These are phyloP conservation scores for Drosophila carrolli DNA, from an alignment of 1,140 invertebrate genomes.

Conservation along the genomic window DNA sequence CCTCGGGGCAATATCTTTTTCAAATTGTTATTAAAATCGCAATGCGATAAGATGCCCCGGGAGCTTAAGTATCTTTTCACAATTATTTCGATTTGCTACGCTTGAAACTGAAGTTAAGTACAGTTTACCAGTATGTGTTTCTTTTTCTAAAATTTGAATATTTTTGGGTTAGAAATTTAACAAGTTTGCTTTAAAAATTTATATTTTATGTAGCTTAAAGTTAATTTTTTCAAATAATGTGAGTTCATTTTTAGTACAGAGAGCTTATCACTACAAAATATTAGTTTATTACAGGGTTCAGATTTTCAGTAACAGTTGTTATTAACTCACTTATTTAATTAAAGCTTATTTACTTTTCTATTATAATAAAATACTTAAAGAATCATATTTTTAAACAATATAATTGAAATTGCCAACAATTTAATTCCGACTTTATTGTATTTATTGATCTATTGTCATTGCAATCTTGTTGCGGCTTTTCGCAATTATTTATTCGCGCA, in stretches of 20 bases:
- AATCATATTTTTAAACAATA: too few species aligned
- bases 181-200: too few species aligned
- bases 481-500: slow-evolving; percentile 21
- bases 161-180: too few species aligned
- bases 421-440: background rate
- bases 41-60: slow-evolving; percentile 50
- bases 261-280: too few species aligned
- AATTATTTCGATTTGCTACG: slow-evolving; percentile 66
- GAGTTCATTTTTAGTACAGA: too few species aligned
- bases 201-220: too few species aligned
- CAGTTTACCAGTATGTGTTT: slow-evolving; percentile 4
- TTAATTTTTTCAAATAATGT: too few species aligned
- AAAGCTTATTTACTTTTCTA: too few species aligned
- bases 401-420: background rate
- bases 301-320: too few species aligned
- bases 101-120: slow-evolving; percentile 19
- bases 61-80: slow-evolving; percentile 22
- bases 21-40: slow-evolving; percentile 79
- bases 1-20: slow-evolving; percentile 65
- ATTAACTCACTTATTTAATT: too few species aligned
- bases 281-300: too few species aligned
- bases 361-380: too few species aligned
- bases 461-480: slow-evolving; percentile 27
- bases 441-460: slow-evolving; percentile 28
- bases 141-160: background rate